Evolutionary conservation across 2,797 vertebrate species (phyloP).

Genomic region (Mormyrops boulengeri): DNA sequence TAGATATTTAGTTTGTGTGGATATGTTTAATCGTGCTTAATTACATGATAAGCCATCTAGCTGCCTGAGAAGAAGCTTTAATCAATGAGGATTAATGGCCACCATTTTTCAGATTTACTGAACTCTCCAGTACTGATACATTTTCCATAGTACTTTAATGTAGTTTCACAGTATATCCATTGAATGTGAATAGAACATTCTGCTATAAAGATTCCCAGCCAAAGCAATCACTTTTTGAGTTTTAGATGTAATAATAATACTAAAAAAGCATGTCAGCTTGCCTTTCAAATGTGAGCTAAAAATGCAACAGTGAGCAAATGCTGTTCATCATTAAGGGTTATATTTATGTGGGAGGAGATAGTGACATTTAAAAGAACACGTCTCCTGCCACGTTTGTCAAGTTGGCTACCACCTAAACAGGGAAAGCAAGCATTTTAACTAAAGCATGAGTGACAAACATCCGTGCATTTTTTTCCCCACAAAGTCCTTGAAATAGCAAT

Average conservation of each 20-base stretch:
- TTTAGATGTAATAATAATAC: background rate
- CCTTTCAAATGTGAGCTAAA: background rate
- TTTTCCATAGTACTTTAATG: background rate
- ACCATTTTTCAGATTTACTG: slow-evolving; percentile 1
- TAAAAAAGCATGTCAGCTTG: background rate
- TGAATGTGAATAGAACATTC: background rate
- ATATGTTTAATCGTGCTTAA: slow-evolving; percentile 3
- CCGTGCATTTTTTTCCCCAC: background rate
- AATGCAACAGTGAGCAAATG: background rate
- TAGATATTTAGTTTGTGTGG: background rate
- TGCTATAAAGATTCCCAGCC: background rate
- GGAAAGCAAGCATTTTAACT: background rate
- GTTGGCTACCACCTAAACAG: background rate
- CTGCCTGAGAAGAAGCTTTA: background rate
- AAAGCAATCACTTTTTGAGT: background rate
- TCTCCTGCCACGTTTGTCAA: background rate
- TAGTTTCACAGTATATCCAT: background rate
- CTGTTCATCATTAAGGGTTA: background rate
- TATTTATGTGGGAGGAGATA: background rate
- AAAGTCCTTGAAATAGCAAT: background rate
- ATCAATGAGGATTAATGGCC: slow-evolving; percentile 10
- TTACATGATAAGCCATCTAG: slow-evolving; percentile 2
- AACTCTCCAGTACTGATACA: background rate
- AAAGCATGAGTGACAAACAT: background rate
- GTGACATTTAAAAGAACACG: background rate